These are phyloP conservation scores for Temnothorax ravouxi DNA, from an alignment of 2,888 invertebrate genomes.

Conservation along the genomic window DNA sequence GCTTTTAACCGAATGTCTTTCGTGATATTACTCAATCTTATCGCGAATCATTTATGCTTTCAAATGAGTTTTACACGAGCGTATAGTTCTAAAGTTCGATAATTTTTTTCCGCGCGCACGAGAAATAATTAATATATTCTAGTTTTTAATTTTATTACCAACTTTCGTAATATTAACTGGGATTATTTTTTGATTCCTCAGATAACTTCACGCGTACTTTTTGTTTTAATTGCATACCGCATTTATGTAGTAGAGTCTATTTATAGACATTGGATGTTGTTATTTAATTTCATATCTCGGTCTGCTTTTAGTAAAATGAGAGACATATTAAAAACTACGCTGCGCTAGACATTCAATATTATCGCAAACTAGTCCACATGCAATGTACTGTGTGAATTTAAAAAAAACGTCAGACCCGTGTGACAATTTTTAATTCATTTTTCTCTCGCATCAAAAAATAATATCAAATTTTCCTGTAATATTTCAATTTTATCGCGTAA, in stretches of 20 bases:
- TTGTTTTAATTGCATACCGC: neutral
- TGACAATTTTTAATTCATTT: neutral
- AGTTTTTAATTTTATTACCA: slow-evolving; percentile 19
- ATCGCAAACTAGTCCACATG: neutral
- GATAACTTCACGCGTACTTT: slow-evolving; percentile 5
- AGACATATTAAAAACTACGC: neutral
- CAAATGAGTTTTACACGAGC: slow-evolving; percentile 5
- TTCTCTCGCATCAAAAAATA: neutral
- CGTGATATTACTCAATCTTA: neutral
- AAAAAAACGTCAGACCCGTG: neutral
- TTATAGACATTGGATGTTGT: neutral
- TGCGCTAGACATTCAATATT: neutral
- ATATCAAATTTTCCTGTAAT: neutral
- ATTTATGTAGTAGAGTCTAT: neutral
- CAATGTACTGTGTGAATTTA: neutral
- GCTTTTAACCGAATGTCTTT: neutral
- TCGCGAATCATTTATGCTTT: neutral
- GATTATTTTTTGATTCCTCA: neutral
- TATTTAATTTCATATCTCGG: neutral
- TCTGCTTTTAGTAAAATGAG: neutral
- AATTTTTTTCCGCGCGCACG: neutral
- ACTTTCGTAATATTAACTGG: neutral
- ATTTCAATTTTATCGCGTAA: neutral
- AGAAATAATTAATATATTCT: slow-evolving; percentile 23
- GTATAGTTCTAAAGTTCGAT: neutral